Percentiles rank a stretch among this genome's conserved stretches.
Evolutionary conservation across 2,113 vertebrate species (phyloP).

Genomic region (Corythoichthys intestinalis): DNA sequence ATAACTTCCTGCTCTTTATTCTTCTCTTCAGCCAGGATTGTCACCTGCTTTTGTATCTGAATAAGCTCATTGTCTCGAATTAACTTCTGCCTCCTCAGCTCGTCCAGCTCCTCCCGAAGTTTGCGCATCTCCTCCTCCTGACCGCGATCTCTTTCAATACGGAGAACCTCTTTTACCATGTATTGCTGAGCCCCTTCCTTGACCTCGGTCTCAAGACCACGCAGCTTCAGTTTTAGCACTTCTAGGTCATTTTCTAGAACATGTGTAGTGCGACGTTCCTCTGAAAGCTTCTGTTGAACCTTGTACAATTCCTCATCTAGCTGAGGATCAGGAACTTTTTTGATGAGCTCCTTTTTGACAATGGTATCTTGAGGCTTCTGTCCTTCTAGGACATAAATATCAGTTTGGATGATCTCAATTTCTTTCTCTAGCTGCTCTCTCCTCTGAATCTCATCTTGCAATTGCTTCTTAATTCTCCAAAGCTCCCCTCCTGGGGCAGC

Average conservation of each 20-base stretch:
- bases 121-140: slow-evolving; percentile 84
- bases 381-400: slow-evolving; percentile 82
- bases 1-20: slow-evolving; percentile 83
- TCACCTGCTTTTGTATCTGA: slow-evolving; percentile 80
- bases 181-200: slow-evolving; percentile 89
- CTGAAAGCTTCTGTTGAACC: slow-evolving; percentile 81
- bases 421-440: slow-evolving; percentile 87
- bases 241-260: slow-evolving; percentile 84
- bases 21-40: slow-evolving; percentile 80
- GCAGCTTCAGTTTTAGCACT: slow-evolving; percentile 75
- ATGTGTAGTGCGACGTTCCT: slow-evolving; percentile 84
- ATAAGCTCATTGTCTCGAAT: slow-evolving; percentile 81
- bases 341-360: slow-evolving; percentile 86
- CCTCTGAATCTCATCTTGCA: slow-evolving; percentile 86
- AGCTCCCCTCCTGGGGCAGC: slow-evolving; percentile 70
- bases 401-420: slow-evolving; percentile 80
- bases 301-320: slow-evolving; percentile 85
- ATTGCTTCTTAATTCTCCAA: slow-evolving; percentile 85
- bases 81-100: slow-evolving; percentile 80
- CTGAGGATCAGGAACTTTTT: slow-evolving; percentile 87
- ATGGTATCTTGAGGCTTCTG: slow-evolving; percentile 86
- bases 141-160: slow-evolving; percentile 87
- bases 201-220: slow-evolving; percentile 77
- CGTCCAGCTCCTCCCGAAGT: slow-evolving; percentile 86
- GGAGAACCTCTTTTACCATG: slow-evolving; percentile 90